Evolutionary conservation across 2,113 vertebrate genomes (phyloP).

Genomic region (Narcine bancroftii): DNA sequence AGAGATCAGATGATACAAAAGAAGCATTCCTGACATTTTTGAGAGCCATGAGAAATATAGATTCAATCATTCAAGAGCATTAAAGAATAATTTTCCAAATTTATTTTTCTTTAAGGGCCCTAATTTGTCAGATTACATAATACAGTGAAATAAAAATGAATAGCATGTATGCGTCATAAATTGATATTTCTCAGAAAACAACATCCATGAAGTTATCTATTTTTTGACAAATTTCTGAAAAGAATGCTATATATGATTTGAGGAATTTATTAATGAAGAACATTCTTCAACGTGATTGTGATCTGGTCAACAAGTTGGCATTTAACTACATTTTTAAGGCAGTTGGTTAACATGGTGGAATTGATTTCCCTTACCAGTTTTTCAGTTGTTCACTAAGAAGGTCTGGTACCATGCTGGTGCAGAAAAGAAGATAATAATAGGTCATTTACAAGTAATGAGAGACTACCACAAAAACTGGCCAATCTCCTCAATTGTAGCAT

Average conservation of each 20-base stretch:
- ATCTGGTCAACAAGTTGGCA: background rate
- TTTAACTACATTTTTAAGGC: background rate
- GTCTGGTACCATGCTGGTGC: background rate
- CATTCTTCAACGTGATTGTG: no score
- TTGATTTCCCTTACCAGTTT: conserved; percentile 16
- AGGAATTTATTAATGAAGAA: no score
- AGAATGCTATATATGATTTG: background rate
- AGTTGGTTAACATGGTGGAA: background rate
- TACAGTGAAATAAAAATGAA: background rate
- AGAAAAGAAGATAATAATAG: background rate
- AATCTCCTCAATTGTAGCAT: background rate
- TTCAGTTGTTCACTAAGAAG: background rate
- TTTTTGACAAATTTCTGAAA: no score
- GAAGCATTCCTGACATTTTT: background rate
- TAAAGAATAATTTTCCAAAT: background rate
- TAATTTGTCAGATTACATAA: background rate
- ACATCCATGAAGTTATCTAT: no score
- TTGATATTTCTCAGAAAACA: no score
- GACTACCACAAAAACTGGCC: background rate
- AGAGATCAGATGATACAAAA: background rate
- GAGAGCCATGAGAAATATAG: background rate
- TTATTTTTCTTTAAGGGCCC: background rate
- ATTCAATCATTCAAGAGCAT: background rate
- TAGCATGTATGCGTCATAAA: no score
- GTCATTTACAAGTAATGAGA: background rate